Evolutionary conservation across 1,140 invertebrate species (phyloP), one percentile per base, ranked within the genome.

Genomic region (Intoshia linei): DNA sequence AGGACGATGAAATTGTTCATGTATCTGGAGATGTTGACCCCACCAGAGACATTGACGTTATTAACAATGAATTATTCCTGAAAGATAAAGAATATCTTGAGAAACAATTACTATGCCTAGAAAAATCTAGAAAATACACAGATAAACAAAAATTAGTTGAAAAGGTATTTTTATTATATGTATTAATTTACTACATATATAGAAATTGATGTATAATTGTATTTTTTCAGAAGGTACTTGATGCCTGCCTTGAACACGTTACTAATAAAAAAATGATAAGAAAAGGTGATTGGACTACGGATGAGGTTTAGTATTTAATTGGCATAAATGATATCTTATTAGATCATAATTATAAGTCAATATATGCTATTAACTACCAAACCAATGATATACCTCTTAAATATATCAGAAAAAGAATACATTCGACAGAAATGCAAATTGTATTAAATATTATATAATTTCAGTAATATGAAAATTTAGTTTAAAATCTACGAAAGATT

Each of bases 391-490:
- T 98, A 98, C 57, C 61, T 98, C 36, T 72, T 95, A 0, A 98
- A 98, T 61, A 63, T 98, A 27, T 78, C 83, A 0, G 83, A 93
- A 55, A 87, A 83, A 55, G 87, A 95, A 60, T 98, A 83, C 54
- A 84, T 87, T 47, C 69, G 79, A 45, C 93, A 92, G 62, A 95
- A 93, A 61, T 92, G 92, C 54, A 92, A 92, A 66, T 90, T 79
- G 79, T 77, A 40, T 39, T 42, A 38, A 18, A 3, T 21, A 38
- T 21, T 6, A n/a, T 14, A 36, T 15, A 27, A 23, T 6, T 36
- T 27, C 19, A 27, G 3, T 27, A 27, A 15, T n/a, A n/a, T 27
- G 2, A 2, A 15, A 34, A 34, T 17, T 17, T n/a, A 4, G n/a
- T 34, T 5, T 34, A 3, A 15, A 15, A 18, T 34, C 3, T 4